Conservation (phyloP, 2,113 vertebrate genomes). For the Odontesthes bonariensis region DNA sequence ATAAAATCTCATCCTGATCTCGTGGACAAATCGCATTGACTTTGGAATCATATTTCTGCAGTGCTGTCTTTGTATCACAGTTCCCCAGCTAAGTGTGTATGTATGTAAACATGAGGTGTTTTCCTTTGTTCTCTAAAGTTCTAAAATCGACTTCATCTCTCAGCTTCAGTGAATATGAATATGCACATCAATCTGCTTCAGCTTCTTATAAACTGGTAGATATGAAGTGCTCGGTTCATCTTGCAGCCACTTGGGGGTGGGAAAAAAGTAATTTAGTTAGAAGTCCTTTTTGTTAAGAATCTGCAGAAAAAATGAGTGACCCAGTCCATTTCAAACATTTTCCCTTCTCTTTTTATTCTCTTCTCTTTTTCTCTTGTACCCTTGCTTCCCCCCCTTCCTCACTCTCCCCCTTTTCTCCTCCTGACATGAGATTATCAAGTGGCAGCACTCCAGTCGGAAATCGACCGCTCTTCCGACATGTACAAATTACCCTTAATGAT, state of each 20-base stretch:
- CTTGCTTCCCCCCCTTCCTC: background rate
- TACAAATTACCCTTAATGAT: constrained; percentile 81
- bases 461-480: constrained; percentile 62
- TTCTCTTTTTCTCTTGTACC: background rate
- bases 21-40: background rate
- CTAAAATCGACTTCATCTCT: no score
- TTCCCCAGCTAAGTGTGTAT: no score
- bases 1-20: background rate
- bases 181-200: constrained; percentile 35
- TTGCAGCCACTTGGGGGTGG: background rate
- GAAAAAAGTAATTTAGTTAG: background rate
- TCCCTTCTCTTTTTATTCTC: constrained; percentile 3
- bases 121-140: no score
- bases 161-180: constrained; percentile 27
- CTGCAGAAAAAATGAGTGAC: constrained; percentile 1
- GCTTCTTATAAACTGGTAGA: constrained; percentile 3
- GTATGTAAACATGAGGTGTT: background rate
- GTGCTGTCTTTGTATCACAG: no score
- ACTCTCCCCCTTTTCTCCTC: background rate
- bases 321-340: constrained; percentile 10
- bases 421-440: constrained; percentile 77
- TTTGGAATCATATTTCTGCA: no score
- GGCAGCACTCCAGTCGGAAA: constrained; percentile 73
- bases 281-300: background rate
- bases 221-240: background rate